Evolutionary conservation across 2,113 vertebrate species (phyloP).

Genomic region (Rhegmatorhina hoffmannsi): DNA sequence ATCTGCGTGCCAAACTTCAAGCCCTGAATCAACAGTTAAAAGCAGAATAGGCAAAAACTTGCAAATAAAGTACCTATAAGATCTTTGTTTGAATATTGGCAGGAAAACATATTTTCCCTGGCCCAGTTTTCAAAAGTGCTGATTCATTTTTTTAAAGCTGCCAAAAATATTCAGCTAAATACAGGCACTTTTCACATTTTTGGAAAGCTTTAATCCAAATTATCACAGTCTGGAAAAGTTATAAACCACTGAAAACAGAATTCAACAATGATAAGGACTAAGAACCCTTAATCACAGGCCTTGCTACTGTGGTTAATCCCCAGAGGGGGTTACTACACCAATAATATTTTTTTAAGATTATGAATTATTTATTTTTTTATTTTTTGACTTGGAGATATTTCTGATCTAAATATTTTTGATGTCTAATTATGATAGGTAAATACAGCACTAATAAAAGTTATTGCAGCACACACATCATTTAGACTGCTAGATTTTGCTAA

Average conservation of each 20-base stretch:
- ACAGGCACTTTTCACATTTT: not conserved
- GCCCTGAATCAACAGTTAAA: slow-evolving; percentile 30
- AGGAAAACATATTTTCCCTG: slow-evolving; percentile 39
- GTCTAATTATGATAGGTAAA: slow-evolving; percentile 5
- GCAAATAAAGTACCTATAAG: slow-evolving; percentile 5
- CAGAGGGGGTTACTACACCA: slow-evolving; percentile 14
- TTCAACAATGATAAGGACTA: slow-evolving; percentile 23
- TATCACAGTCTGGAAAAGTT: slow-evolving; percentile 25
- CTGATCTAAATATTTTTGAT: slow-evolving; percentile 16
- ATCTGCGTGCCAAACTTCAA: slow-evolving; percentile 12
- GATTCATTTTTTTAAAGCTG: slow-evolving; percentile 41
- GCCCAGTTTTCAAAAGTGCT: slow-evolving; percentile 38
- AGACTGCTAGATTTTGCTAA: not conserved
- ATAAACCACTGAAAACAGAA: slow-evolving; percentile 28
- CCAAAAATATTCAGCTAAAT: slow-evolving; percentile 37
- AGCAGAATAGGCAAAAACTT: not conserved
- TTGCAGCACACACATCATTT: not conserved
- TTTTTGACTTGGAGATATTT: slow-evolving; percentile 6
- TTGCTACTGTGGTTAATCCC: slow-evolving; percentile 14
- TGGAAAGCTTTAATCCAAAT: slow-evolving; percentile 44
- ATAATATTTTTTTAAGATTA: slow-evolving; percentile 33
- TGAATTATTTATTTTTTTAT: slow-evolving; percentile 29
- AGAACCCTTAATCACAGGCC: slow-evolving; percentile 31
- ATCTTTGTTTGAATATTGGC: slow-evolving; percentile 31
- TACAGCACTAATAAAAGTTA: not conserved